A percentile compares a stretch with the other conserved stretches of the same genome.
These are phyloP conservation scores for Neoscelio sp. DNA, from an alignment of 2,888 invertebrate species.

Conservation along the genomic window DNA sequence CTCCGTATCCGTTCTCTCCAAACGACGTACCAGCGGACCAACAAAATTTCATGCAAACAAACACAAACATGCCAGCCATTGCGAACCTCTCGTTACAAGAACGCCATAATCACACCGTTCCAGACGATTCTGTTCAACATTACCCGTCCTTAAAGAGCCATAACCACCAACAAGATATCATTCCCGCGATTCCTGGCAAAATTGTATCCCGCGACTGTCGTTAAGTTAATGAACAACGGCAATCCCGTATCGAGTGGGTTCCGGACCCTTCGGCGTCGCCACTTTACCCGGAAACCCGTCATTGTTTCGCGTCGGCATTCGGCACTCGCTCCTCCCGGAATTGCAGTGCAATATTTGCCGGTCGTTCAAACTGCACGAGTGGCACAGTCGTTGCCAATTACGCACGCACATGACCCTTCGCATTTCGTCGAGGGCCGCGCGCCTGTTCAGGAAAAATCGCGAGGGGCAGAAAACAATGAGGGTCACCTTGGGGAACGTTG, in stretches of 20 bases:
- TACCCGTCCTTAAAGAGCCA: constrained; percentile 45
- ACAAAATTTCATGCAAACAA: constrained; percentile 48
- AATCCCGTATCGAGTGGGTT: too few relatives aligned
- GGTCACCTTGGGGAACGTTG: constrained; percentile 46
- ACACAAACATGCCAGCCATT: constrained; percentile 13
- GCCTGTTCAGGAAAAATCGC: constrained; percentile 29
- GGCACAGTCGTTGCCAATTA: constrained; percentile 59
- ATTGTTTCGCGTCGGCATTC: too few relatives aligned
- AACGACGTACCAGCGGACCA: constrained; percentile 20
- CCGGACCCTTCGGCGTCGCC: too few relatives aligned
- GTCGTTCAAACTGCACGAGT: constrained; percentile 53
- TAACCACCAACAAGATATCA: constrained; percentile 33
- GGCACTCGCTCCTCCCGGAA: constrained; percentile 15
- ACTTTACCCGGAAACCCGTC: too few relatives aligned
- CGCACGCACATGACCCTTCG: constrained; percentile 51
- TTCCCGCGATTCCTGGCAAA: constrained; percentile 33
- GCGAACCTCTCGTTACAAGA: constrained; percentile 24
- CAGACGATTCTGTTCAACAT: constrained; percentile 17
- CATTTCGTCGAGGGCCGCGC: constrained; percentile 42
- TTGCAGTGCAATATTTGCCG: constrained; percentile 40
- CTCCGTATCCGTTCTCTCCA: constrained; percentile 13
- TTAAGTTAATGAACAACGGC: constrained; percentile 51
- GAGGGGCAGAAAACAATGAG: constrained; percentile 35
- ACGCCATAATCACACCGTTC: neutral
- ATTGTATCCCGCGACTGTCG: constrained; percentile 29